phyloP scores from a whole-genome alignment of 2,797 vertebrate species.

The Pterois miles region DNA sequence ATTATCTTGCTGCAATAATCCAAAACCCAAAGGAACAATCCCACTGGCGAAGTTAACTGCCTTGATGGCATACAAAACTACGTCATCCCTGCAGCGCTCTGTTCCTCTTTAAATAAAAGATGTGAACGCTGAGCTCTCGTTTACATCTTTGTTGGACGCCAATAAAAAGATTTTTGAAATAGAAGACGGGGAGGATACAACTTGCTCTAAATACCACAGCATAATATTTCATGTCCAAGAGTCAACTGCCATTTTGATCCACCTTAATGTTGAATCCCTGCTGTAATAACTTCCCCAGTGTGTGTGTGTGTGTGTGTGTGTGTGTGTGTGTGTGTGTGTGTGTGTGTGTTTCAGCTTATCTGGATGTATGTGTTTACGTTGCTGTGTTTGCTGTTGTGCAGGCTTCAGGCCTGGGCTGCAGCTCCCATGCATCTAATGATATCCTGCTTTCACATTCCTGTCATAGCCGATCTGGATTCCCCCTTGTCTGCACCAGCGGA shows the following conservation, averaged over 20 bases:
- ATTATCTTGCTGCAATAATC: too few relatives aligned
- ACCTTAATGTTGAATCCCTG: not conserved
- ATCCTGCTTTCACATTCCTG: conserved; percentile 81
- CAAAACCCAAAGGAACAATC: too few relatives aligned
- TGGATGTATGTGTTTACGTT: conserved; percentile 36
- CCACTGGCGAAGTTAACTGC: too few relatives aligned
- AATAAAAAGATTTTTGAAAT: conserved; percentile 8
- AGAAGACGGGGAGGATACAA: not conserved
- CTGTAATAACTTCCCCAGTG: conserved; percentile 30
- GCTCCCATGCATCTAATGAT: conserved; percentile 77
- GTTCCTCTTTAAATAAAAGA: not conserved
- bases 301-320: not conserved
- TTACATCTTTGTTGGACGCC: not conserved
- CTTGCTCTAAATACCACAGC: conserved; percentile 25
- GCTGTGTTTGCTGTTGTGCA: conserved; percentile 64
- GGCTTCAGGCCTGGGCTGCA: too few relatives aligned
- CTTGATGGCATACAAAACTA: not conserved
- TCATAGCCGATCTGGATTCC: conserved; percentile 76
- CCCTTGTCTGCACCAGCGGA: conserved; percentile 66
- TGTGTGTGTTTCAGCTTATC: conserved; percentile 15
- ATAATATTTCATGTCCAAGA: conserved; percentile 36
- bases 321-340: conserved; percentile 7
- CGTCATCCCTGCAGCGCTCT: too few relatives aligned
- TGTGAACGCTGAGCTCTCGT: not conserved
- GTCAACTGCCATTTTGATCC: conserved; percentile 57